These are phyloP conservation scores for Dione vanillae DNA, from an alignment of 2,888 invertebrate genomes.

Conservation along the genomic window DNA sequence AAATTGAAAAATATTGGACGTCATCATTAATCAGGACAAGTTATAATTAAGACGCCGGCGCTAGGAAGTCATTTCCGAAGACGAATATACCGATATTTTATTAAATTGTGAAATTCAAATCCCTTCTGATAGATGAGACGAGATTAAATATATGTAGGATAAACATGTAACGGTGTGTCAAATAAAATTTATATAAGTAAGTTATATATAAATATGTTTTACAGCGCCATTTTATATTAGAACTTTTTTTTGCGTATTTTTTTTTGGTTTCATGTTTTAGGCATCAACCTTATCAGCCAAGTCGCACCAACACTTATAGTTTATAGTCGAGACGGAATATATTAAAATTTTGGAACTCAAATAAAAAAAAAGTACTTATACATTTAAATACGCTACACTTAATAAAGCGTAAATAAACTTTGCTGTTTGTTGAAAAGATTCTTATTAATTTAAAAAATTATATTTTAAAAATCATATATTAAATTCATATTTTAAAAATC, in stretches of 20 bases:
- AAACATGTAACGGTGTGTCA: conserved; percentile 48
- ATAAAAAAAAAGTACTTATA: not conserved
- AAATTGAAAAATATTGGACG: conserved; percentile 54
- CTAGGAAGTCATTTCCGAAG: conserved; percentile 50
- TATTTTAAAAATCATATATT: conserved; percentile 22
- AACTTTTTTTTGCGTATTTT: too few relatives aligned
- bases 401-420: not conserved
- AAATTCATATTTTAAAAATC: conserved; percentile 31
- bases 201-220: not conserved
- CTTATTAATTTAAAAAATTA: conserved; percentile 12
- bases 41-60: conserved; percentile 59
- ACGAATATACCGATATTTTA: conserved; percentile 38
- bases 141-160: conserved; percentile 39
- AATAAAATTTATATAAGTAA: conserved; percentile 34
- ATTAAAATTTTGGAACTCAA: not conserved
- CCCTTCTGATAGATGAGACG: conserved; percentile 35
- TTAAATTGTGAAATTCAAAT: conserved; percentile 41
- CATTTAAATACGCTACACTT: not conserved
- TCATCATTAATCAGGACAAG: conserved; percentile 51
- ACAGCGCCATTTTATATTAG: not conserved
- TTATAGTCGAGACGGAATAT: not conserved
- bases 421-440: not conserved
- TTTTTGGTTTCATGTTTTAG: not conserved
- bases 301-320: not conserved
- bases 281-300: not conserved